phyloP scores from a whole-genome alignment of 1,140 invertebrate species.

The Micrasema longulum region DNA sequence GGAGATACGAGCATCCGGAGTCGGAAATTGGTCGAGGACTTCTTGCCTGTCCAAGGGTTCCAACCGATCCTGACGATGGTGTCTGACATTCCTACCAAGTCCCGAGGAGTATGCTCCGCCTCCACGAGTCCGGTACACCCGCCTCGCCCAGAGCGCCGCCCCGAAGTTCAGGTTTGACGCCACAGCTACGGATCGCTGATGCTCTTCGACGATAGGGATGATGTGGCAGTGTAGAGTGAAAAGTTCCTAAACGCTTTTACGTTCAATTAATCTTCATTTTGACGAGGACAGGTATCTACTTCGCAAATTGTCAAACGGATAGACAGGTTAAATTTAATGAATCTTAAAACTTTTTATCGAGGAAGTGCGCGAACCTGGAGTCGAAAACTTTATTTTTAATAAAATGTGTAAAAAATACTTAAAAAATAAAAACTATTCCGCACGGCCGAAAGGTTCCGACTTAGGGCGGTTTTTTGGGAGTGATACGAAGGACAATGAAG shows the following conservation, averaged over 20 bases:
- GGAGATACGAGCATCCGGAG: slow-evolving; percentile 69
- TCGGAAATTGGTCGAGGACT: slow-evolving; percentile 71
- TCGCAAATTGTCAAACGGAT: not conserved
- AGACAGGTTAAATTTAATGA: not conserved
- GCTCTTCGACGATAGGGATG: slow-evolving; percentile 56
- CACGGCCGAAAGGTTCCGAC: slow-evolving; percentile 22
- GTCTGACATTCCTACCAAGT: slow-evolving; percentile 58
- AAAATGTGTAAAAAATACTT: slow-evolving; percentile 37
- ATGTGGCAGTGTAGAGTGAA: slow-evolving; percentile 52
- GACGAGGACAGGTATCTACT: slow-evolving; percentile 1
- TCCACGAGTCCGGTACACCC: slow-evolving; percentile 52
- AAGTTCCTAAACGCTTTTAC: slow-evolving; percentile 55
- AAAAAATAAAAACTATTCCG: slow-evolving; percentile 18
- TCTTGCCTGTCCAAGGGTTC: slow-evolving; percentile 67
- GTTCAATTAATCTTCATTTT: slow-evolving; percentile 45
- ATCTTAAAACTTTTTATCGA: slow-evolving; percentile 2
- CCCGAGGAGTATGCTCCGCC: slow-evolving; percentile 56
- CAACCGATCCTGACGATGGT: slow-evolving; percentile 70
- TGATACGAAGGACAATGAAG: slow-evolving; percentile 19
- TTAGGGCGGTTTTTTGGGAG: slow-evolving; percentile 12
- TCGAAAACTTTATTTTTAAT: slow-evolving; percentile 32
- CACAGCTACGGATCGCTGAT: slow-evolving; percentile 70
- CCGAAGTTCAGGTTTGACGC: slow-evolving; percentile 73
- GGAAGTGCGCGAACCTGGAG: not conserved
- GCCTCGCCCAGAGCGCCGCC: slow-evolving; percentile 54